These are phyloP conservation scores for Timandra comae DNA, from an alignment of 2,888 invertebrate genomes.

Conservation along the genomic window DNA sequence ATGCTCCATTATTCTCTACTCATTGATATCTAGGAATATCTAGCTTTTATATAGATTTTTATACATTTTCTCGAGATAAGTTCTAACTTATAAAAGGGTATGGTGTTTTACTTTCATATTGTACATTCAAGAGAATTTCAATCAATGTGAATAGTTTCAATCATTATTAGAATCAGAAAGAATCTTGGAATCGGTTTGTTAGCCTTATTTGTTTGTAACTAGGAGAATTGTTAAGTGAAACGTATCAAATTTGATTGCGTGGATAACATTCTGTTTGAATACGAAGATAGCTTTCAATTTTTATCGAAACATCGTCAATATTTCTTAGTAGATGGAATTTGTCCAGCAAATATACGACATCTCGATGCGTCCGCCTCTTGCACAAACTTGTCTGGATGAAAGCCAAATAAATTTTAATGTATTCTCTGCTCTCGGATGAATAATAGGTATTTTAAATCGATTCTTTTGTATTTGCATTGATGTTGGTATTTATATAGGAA, in stretches of 20 bases:
- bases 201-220: too few relatives aligned
- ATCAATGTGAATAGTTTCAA: too few relatives aligned
- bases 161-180: too few relatives aligned
- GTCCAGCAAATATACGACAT: constrained; percentile 33
- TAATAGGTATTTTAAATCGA: constrained; percentile 2
- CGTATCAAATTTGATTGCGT: too few relatives aligned
- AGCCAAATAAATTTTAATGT: constrained; percentile 22
- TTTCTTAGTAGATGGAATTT: constrained; percentile 33
- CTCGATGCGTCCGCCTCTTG: constrained; percentile 18
- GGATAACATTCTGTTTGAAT: constrained; percentile 17
- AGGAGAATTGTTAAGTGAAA: too few relatives aligned
- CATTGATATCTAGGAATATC: neutral
- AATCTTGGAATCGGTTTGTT: too few relatives aligned
- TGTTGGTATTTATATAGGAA: too few relatives aligned
- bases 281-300: constrained; percentile 27
- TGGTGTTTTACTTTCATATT: constrained; percentile 1
- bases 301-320: constrained; percentile 30
- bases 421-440: constrained; percentile 2
- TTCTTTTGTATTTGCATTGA: too few relatives aligned
- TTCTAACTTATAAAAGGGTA: neutral
- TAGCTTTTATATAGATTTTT: constrained; percentile 14
- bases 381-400: constrained; percentile 20
- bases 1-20: constrained; percentile 25
- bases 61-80: too few relatives aligned
- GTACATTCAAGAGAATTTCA: neutral